Base-by-base conservation (phyloP, 1,140 invertebrate genomes). In the Latrodectus geometricus region DNA sequence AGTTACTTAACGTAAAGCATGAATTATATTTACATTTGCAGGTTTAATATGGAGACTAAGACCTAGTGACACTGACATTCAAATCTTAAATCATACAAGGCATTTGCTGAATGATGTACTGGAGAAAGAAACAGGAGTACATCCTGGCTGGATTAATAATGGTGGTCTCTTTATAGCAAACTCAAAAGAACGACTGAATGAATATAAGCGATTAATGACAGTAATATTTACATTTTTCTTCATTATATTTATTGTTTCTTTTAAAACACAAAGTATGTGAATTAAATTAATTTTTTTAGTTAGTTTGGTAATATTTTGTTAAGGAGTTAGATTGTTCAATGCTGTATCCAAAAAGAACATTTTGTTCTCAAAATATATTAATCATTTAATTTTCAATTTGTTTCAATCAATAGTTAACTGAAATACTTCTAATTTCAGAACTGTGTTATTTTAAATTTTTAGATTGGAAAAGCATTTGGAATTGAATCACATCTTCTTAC, bases 151-250 rank as follows among this genome's bases (percentile, higher is more conserved):
- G 94, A 95, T 94, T 87, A 95, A 96, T 89, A 97, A 97, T 91
- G 96, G 96, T 0, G 96, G 96, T 21, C 92, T 98, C 88, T 97
- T 96, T 90, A 95, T 97, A 87, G 96, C 96, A 1, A 93, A 95
- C 81, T 88, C 86, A 12, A 90, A 96, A 94, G 93, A 94, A 80
- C 92, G 96, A 77, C 91, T 97, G 80, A 93, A 96, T 89, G 96
- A 97, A 92, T 97, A 97, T 89, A 93, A 94, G 89, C 92, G 96
- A 65, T 90, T 97, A n/a, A 93, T 95, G 54, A 96, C 95, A 0
- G 91, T 95, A 66, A 81, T 86, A 75, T 49, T n/a, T 74, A n/a
- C 23, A 8, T 49, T 14, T 17, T 52, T 2, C 9, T 75, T 75
- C 49, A 52, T 49, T 75, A 48, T 75, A 48, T 4, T n/a, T 48